Evolutionary conservation across 2,888 invertebrate genomes (phyloP), one percentile per base, ranked within the genome.

Genomic region (Agonopterix heracliana): DNA sequence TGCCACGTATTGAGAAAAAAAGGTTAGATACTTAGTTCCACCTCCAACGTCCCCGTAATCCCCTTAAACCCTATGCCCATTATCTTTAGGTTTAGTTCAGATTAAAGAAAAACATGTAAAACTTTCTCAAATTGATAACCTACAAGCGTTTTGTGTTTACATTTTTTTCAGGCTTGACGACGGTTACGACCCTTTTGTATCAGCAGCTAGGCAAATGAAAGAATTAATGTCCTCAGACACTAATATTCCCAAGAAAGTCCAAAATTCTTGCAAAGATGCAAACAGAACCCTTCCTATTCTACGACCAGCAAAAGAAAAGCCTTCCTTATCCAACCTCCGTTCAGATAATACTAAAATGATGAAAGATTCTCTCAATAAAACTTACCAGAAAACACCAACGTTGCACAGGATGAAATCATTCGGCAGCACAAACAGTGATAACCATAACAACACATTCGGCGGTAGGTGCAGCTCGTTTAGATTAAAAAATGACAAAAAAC

Each of bases 191-290:
- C 95, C 95, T 46, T 95, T 94, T 79, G 81, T 92, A 59, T 92
- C 93, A 59, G 95, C 95, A 45, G 94, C 95, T 81, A 92, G 92
- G 57, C 95, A 96, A 83, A 91, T 95, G 86, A 92, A 93, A 81
- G 95, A 95, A 70, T 90, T 96, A 36, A 92, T 95, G 81, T 92
- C 93, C 46, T 91, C 92, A 53, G 92, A 92, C 60, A 91, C 91
- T 49, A 86, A 82, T 71, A 77, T 88, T 61, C 79, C 87, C 60
- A 84, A 83, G 78, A 85, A 81, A 70, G 55, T 74, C 56, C 78
- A 81, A 66, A 76, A 67, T 46, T 59, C 82, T 56, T 63, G 87
- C 68, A 76, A 88, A 81, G 80, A 89, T 64, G 68, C 73, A 57
- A 79, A 68, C 55, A 71, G 79, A 71, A 88, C 86, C 62, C 83